A percentile compares a stretch with the other conserved stretches of the same genome.
Evolutionary conservation across 2,888 invertebrate genomes (phyloP).

Genomic region (Mythimna lalbum): DNA sequence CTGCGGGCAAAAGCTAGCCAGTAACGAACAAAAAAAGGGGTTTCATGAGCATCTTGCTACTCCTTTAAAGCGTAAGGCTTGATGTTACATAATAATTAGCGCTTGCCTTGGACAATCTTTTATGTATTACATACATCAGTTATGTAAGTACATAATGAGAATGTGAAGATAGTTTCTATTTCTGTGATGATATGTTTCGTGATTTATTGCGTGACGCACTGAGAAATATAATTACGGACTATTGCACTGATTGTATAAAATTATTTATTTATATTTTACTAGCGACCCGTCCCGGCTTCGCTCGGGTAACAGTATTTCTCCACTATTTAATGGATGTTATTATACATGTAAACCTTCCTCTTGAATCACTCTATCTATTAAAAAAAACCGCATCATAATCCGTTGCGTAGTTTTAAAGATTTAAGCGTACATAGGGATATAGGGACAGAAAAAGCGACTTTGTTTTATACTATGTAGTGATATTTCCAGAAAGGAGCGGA

Average conservation of each 20-base stretch:
- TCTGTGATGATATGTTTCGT: conserved; percentile 5
- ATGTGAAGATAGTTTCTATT: conserved; percentile 36
- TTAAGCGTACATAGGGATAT: no score
- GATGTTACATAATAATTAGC: conserved; percentile 13
- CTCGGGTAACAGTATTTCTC: no score
- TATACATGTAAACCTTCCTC: no score
- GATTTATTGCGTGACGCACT: conserved; percentile 40
- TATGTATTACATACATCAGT: conserved; percentile 27
- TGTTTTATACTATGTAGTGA: no score
- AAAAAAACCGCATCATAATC: no score
- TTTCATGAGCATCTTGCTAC: neutral
- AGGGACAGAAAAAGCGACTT: no score
- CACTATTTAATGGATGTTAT: no score
- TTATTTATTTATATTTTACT: no score
- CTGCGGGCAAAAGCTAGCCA: no score
- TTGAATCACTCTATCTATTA: no score
- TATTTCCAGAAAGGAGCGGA: neutral
- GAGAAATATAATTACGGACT: conserved; percentile 15
- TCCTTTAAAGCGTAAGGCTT: neutral
- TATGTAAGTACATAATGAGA: conserved; percentile 37
- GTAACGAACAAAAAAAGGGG: neutral
- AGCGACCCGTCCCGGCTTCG: no score
- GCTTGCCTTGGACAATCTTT: conserved; percentile 20
- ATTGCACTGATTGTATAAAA: neutral
- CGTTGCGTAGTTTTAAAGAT: no score